A percentile compares a stretch with the other conserved stretches of the same genome.
phyloP scores from a whole-genome alignment of 2,888 invertebrate species.

The Gnatocerus cornutus region DNA sequence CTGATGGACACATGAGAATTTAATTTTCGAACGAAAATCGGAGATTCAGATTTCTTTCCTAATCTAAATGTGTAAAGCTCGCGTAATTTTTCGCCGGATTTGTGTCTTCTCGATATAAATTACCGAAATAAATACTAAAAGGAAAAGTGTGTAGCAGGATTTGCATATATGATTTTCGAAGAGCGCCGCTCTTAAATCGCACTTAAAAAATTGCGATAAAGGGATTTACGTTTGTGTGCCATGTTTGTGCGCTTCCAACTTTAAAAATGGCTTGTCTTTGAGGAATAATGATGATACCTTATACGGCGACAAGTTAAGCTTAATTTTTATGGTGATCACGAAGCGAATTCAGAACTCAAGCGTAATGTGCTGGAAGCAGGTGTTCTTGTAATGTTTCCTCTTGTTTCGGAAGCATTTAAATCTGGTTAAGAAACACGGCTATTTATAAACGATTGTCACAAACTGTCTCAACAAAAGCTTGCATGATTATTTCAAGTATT shows the following conservation, averaged over 20 bases:
- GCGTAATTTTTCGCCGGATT: conserved; percentile 52
- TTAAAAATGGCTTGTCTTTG: conserved; percentile 42
- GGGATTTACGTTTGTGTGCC: conserved; percentile 29
- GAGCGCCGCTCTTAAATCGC: conserved; percentile 36
- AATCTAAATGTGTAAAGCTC: conserved; percentile 22
- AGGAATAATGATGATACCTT: conserved; percentile 32
- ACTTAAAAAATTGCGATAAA: conserved; percentile 49
- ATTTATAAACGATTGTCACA: conserved; percentile 42
- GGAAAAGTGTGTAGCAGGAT: conserved; percentile 57
- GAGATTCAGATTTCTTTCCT: conserved; percentile 20
- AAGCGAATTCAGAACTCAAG: conserved; percentile 30
- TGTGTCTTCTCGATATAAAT: conserved; percentile 56
- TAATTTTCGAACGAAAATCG: conserved; percentile 14
- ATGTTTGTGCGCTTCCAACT: conserved; percentile 18
- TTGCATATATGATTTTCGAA: conserved; percentile 51
- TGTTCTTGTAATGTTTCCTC: conserved; percentile 29
- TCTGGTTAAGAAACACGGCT: conserved; percentile 33
- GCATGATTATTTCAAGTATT: conserved; percentile 33
- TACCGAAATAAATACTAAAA: conserved; percentile 60
- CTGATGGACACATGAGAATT: not conserved
- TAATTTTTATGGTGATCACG: conserved; percentile 37
- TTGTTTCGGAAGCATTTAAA: conserved; percentile 34
- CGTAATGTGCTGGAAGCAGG: conserved; percentile 23
- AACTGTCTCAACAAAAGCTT: conserved; percentile 43
- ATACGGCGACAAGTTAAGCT: conserved; percentile 39